phyloP scores from a whole-genome alignment of 2,797 vertebrate genomes.

The Sciaenops ocellatus region DNA sequence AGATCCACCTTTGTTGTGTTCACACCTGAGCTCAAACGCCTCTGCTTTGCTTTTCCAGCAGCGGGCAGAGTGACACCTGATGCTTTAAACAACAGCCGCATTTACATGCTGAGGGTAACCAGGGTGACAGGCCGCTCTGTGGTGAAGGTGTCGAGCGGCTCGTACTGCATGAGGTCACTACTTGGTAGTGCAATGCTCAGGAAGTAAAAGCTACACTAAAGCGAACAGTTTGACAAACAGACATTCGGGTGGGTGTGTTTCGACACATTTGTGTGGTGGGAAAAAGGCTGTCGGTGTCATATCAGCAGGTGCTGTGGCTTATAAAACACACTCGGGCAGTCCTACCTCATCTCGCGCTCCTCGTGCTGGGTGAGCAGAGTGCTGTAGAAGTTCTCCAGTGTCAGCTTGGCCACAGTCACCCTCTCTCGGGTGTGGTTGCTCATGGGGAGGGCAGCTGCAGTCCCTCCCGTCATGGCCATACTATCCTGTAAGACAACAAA shows the following conservation, averaged over 20 bases:
- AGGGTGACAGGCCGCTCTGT: not conserved
- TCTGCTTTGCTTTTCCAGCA: slow-evolving; percentile 4
- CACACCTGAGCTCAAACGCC: slow-evolving; percentile 20
- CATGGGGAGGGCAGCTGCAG: slow-evolving; percentile 94
- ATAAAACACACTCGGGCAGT: not conserved
- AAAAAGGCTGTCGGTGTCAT: not conserved
- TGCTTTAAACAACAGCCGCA: slow-evolving; percentile 28
- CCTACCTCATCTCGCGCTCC: slow-evolving; percentile 96
- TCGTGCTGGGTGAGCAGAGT: slow-evolving; percentile 97
- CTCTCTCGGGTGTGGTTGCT: slow-evolving; percentile 99
- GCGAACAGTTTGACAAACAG: not conserved
- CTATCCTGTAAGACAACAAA: slow-evolving; percentile 82
- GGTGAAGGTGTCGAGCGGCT: not conserved
- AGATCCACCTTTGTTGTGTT: slow-evolving; percentile 39
- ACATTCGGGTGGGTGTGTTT: not conserved
- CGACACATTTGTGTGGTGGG: too few species aligned
- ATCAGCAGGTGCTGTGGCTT: not conserved
- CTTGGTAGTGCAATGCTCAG: not conserved
- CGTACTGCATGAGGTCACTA: not conserved
- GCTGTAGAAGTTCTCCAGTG: slow-evolving; percentile 99
- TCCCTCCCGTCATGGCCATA: slow-evolving; percentile 97
- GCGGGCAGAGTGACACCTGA: slow-evolving; percentile 17
- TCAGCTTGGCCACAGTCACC: slow-evolving; percentile 98
- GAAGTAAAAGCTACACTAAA: not conserved
- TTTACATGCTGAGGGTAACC: slow-evolving; percentile 7